These are phyloP conservation scores for Tachyglossus aculeatus DNA, from an alignment of 2,797 vertebrate genomes.

Conservation along the genomic window DNA sequence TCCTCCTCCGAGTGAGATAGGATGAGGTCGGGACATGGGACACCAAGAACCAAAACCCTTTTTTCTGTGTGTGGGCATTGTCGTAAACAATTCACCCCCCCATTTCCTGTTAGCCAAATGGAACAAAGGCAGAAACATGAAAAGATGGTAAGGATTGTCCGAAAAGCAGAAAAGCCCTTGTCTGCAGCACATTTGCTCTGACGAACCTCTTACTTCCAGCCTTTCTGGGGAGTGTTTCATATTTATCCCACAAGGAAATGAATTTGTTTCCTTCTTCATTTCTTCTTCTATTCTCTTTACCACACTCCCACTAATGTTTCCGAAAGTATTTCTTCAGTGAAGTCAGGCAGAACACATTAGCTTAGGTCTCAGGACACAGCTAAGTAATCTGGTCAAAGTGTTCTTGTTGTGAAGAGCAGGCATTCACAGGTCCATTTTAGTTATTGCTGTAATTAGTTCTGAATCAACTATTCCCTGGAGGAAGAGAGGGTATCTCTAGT, in stretches of 20 bases:
- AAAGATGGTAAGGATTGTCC: not conserved
- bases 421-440: constrained; percentile 40
- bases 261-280: not conserved
- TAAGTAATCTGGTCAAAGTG: constrained; percentile 32
- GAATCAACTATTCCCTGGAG: constrained; percentile 47
- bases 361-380: constrained; percentile 25
- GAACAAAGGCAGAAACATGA: not conserved
- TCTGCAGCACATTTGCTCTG: not conserved
- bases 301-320: constrained; percentile 26
- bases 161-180: not conserved
- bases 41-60: not conserved
- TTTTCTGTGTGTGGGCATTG: not conserved
- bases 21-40: not conserved
- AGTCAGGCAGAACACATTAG: constrained; percentile 39
- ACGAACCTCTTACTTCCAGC: not conserved
- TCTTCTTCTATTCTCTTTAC: constrained; percentile 9
- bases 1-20: fast-evolving
- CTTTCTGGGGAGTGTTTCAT: constrained; percentile 22
- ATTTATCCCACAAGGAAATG: constrained; percentile 9
- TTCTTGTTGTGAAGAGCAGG: not conserved
- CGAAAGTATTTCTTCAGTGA: constrained; percentile 25
- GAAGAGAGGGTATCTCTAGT: constrained; percentile 41
- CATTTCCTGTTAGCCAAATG: not conserved
- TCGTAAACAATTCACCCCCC: not conserved
- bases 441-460: constrained; percentile 52